Percentiles rank a stretch among this genome's conserved stretches.
phyloP scores from a whole-genome alignment of 2,113 vertebrate species.

The Trachemys scripta region DNA sequence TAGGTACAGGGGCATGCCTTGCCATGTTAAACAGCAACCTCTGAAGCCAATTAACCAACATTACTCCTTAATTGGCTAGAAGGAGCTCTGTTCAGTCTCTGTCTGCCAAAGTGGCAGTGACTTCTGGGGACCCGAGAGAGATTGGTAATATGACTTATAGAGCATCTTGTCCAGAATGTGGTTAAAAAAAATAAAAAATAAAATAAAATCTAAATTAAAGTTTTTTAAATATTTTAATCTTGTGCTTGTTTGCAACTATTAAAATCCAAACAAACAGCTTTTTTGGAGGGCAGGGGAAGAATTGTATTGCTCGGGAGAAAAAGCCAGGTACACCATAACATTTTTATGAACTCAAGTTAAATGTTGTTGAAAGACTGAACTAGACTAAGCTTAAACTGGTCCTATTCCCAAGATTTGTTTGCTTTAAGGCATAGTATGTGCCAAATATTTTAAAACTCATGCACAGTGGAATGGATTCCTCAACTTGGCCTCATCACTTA shows the following conservation, averaged over 20 bases:
- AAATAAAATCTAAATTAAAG: neutral
- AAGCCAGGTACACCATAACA: neutral
- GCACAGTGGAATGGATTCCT: slow-evolving; percentile 93
- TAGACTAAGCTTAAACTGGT: slow-evolving; percentile 40
- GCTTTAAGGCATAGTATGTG: slow-evolving; percentile 79
- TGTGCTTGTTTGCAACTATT: neutral
- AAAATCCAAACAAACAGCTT: neutral
- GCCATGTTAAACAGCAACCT: slow-evolving; percentile 61
- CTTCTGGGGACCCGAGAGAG: slow-evolving; percentile 35
- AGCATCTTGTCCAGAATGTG: neutral
- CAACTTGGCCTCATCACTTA: slow-evolving; percentile 97
- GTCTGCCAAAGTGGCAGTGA: slow-evolving; percentile 51
- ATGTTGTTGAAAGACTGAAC: accelerated
- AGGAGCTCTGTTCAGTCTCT: slow-evolving; percentile 48
- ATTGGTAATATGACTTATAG: neutral
- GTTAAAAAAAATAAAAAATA: accelerated
- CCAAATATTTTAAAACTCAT: slow-evolving; percentile 88
- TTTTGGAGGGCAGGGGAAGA: neutral
- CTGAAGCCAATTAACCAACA: slow-evolving; percentile 51
- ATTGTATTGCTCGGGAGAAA: neutral
- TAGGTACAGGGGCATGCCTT: neutral
- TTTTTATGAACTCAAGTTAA: neutral
- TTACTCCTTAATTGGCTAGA: slow-evolving; percentile 63
- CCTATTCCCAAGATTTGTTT: slow-evolving; percentile 58
- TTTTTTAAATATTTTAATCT: slow-evolving; percentile 13